phyloP scores from a whole-genome alignment of 2,113 vertebrate genomes.

The Coptodon bakossiorum region DNA sequence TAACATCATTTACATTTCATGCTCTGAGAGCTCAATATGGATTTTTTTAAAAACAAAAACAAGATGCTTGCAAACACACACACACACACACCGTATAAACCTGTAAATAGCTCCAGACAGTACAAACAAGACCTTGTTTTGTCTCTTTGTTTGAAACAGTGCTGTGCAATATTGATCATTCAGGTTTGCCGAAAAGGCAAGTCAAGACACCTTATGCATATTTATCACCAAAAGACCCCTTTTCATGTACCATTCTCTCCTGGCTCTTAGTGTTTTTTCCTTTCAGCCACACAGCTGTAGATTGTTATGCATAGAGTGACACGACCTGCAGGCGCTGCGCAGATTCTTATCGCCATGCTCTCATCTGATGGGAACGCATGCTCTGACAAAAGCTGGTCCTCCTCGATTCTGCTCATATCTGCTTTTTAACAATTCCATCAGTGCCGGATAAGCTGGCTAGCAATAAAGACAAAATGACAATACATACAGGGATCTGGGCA shows the following conservation, averaged over 20 bases:
- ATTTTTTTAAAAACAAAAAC: background rate
- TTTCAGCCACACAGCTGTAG: conserved; percentile 32
- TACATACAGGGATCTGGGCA: conserved; percentile 59
- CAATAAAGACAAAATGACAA: conserved; percentile 63
- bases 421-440: conserved; percentile 73
- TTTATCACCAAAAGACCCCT: conserved; percentile 34
- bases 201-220: conserved; percentile 53
- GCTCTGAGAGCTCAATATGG: background rate
- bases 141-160: conserved; percentile 46
- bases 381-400: conserved; percentile 62
- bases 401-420: conserved; percentile 62
- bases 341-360: conserved; percentile 66
- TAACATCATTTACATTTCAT: background rate
- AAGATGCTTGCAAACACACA: background rate
- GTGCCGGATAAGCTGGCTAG: conserved; percentile 61
- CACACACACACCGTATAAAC: background rate
- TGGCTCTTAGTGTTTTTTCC: conserved; percentile 38
- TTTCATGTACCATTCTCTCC: conserved; percentile 6
- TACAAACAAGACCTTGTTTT: conserved; percentile 58
- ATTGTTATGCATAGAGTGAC: conserved; percentile 71
- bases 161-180: conserved; percentile 58
- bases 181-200: conserved; percentile 47
- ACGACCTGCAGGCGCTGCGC: conserved; percentile 64
- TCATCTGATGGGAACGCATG: conserved; percentile 68
- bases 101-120: conserved; percentile 36